Evolutionary conservation across 2,113 vertebrate genomes (phyloP).

Genomic region (Myiagra hebetior): DNA sequence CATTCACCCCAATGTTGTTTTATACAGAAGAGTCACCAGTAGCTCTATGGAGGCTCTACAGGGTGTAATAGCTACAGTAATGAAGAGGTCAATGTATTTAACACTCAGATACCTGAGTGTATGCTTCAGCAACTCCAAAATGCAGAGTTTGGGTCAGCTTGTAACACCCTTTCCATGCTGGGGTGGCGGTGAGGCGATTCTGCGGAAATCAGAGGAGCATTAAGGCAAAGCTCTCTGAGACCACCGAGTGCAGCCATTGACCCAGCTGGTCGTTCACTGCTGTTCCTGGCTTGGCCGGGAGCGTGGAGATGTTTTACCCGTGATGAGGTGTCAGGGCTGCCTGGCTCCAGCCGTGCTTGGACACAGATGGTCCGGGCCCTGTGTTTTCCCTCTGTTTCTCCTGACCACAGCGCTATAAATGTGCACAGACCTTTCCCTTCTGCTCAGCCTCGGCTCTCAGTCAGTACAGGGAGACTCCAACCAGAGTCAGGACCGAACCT

Average conservation of each 20-base stretch:
- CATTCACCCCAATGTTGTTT: background rate
- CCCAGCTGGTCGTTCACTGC: accelerated
- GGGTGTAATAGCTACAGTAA: accelerated
- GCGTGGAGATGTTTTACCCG: background rate
- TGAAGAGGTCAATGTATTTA: background rate
- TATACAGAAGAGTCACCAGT: background rate
- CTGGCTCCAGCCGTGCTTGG: background rate
- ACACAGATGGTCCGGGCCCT: background rate
- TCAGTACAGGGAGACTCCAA: accelerated
- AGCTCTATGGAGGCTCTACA: background rate
- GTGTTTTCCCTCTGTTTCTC: background rate
- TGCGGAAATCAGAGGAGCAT: background rate
- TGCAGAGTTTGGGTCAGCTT: background rate
- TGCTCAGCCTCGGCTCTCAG: background rate
- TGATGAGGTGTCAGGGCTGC: background rate
- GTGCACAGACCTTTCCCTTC: background rate
- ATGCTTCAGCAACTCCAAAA: background rate
- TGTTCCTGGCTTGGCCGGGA: background rate
- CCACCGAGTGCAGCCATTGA: too few species aligned
- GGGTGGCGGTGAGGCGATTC: too few species aligned
- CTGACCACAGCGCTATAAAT: background rate
- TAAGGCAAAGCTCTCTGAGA: background rate
- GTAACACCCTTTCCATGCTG: background rate
- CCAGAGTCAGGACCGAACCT: background rate
- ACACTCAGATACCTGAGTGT: background rate